These are phyloP conservation scores for Chionomys nivalis DNA, from an alignment of 2,113 vertebrate species.

Conservation along the genomic window DNA sequence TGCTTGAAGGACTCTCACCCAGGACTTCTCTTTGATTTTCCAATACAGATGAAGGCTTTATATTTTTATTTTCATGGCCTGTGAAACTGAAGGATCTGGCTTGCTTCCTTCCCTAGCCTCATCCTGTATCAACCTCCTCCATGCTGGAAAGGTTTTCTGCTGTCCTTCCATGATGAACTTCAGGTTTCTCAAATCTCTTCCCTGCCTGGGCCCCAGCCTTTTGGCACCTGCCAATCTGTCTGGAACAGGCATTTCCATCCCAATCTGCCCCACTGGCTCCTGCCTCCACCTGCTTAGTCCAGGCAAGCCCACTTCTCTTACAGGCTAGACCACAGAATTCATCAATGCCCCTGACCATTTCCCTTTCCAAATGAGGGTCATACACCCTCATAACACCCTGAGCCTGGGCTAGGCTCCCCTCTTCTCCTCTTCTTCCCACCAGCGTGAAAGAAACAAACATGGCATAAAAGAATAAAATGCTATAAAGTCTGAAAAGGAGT, in stretches of 20 bases:
- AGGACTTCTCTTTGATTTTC: conserved; percentile 9
- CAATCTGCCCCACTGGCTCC: not conserved
- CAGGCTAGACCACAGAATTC: not conserved
- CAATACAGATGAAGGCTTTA: not conserved
- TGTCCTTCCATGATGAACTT: not conserved
- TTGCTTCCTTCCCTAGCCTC: not conserved
- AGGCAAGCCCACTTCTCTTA: not conserved
- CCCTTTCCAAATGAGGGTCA: not conserved
- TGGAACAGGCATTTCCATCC: not conserved
- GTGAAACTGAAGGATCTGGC: not conserved
- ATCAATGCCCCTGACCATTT: not conserved
- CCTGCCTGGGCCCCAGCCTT: not conserved
- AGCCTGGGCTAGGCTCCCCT: not conserved
- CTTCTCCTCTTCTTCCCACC: not conserved
- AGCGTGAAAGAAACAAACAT: conserved; percentile 6
- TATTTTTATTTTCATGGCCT: not conserved
- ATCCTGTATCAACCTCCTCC: not conserved
- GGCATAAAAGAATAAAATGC: conserved; percentile 10
- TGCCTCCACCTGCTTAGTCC: not conserved
- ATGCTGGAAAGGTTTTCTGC: not conserved
- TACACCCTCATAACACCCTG: not conserved
- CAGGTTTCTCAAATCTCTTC: not conserved
- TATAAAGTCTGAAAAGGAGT: conserved; percentile 36
- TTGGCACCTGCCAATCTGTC: not conserved
- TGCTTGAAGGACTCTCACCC: not conserved